Conservation (phyloP, 1,140 invertebrate genomes). For the Metopolophium dirhodum region DNA sequence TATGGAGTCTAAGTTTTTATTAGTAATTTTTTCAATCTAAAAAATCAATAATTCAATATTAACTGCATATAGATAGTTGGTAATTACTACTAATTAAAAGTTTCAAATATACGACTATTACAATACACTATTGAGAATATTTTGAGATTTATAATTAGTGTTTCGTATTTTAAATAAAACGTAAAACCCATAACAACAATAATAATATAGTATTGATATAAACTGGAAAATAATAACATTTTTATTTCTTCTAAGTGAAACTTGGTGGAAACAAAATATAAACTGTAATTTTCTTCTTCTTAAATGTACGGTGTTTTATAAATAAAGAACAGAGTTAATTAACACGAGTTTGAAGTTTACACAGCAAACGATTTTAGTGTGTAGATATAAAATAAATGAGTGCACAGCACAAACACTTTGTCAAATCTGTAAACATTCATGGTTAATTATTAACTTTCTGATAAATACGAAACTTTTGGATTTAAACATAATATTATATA, state of each 20-base stretch:
- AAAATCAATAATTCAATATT: too few species aligned
- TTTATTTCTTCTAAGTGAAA: neutral
- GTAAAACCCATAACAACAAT: neutral
- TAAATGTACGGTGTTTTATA: neutral
- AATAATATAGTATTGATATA: neutral
- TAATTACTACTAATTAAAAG: neutral
- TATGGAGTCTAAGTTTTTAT: too few species aligned
- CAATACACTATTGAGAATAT: neutral
- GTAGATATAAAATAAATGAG: constrained; percentile 13
- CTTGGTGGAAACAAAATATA: neutral
- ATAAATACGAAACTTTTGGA: neutral
- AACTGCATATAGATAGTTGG: neutral
- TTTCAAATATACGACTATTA: neutral
- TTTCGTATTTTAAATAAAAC: neutral
- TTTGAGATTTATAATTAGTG: neutral
- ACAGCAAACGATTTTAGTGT: constrained; percentile 14
- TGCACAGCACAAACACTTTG: neutral
- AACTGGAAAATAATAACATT: constrained; percentile 7
- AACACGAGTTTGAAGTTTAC: neutral
- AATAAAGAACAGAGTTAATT: constrained; percentile 17
- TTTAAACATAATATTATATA: neutral
- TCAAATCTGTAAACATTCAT: constrained; percentile 5
- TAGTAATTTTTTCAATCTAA: too few species aligned
- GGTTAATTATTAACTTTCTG: neutral
- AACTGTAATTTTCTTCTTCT: constrained; percentile 5